Conservation (phyloP, 1,140 invertebrate genomes). For the Sweltsa coloradensis region DNA sequence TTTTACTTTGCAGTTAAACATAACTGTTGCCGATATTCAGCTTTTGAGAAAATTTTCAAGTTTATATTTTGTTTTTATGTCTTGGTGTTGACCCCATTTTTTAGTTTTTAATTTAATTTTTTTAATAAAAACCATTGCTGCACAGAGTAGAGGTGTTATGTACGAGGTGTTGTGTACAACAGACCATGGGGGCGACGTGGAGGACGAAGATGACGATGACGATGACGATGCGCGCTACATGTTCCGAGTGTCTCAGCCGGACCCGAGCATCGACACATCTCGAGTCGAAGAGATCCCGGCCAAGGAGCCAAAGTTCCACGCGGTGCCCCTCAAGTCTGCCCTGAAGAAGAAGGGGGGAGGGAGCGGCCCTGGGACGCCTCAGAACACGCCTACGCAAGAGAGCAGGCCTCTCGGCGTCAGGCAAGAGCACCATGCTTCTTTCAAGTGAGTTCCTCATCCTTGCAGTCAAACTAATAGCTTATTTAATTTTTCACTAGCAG, state of each 20-base stretch:
- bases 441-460: slow-evolving; percentile 45
- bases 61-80: too few species aligned
- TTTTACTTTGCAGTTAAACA: too few species aligned
- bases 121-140: too few species aligned
- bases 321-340: slow-evolving; percentile 82
- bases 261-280: slow-evolving; percentile 59
- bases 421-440: slow-evolving; percentile 49
- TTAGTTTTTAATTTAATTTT: too few species aligned
- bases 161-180: too few species aligned
- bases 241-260: slow-evolving; percentile 40
- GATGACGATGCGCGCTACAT: slow-evolving; percentile 25
- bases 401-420: slow-evolving; percentile 51
- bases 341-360: slow-evolving; percentile 63
- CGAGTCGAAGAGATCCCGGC: slow-evolving; percentile 80
- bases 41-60: background rate
- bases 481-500: slow-evolving; percentile 5
- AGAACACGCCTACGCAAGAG: slow-evolving; percentile 66
- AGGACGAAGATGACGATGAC: slow-evolving; percentile 37
- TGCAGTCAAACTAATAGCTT: slow-evolving; percentile 32
- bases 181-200: slow-evolving; percentile 39
- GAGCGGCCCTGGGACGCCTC: slow-evolving; percentile 43
- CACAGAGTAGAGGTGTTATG: too few species aligned
- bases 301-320: slow-evolving; percentile 57
- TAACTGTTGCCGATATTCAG: too few species aligned
- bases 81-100: too few species aligned